A percentile compares a stretch with the other conserved stretches of the same genome.
Evolutionary conservation across 2,797 vertebrate species (phyloP).

Genomic region (Helarctos malayanus): DNA sequence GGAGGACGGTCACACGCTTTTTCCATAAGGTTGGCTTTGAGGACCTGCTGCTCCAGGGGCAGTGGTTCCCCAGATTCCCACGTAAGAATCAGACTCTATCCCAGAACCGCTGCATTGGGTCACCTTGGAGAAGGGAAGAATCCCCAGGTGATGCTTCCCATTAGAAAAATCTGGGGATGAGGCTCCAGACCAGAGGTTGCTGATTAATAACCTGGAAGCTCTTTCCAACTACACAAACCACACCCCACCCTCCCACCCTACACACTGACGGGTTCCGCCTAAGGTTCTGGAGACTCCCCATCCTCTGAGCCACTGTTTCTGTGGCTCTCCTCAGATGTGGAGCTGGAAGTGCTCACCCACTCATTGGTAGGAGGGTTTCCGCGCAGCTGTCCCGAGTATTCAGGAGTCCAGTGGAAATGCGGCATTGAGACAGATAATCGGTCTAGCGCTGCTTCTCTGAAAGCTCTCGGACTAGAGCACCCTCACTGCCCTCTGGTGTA

Average conservation of each 20-base stretch:
- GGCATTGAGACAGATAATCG: neutral
- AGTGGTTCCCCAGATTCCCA: neutral
- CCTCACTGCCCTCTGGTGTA: constrained; percentile 58
- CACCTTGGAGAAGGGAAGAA: neutral
- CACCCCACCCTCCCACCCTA: neutral
- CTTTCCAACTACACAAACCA: neutral
- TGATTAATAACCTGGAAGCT: neutral
- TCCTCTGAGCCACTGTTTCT: neutral
- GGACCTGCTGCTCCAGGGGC: neutral
- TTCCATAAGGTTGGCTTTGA: neutral
- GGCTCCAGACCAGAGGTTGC: neutral
- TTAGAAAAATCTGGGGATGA: neutral
- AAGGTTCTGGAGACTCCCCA: neutral
- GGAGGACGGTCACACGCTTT: neutral
- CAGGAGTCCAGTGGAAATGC: neutral
- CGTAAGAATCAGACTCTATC: neutral
- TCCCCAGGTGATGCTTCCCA: neutral
- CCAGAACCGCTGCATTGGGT: neutral
- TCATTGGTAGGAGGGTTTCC: neutral
- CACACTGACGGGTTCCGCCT: neutral
- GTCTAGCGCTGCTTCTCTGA: neutral
- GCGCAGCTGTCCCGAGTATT: neutral
- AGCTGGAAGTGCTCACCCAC: neutral
- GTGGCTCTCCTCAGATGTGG: neutral
- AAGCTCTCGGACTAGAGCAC: neutral